Conservation (phyloP, 2,113 vertebrate genomes). For the Penelope pileata region DNA sequence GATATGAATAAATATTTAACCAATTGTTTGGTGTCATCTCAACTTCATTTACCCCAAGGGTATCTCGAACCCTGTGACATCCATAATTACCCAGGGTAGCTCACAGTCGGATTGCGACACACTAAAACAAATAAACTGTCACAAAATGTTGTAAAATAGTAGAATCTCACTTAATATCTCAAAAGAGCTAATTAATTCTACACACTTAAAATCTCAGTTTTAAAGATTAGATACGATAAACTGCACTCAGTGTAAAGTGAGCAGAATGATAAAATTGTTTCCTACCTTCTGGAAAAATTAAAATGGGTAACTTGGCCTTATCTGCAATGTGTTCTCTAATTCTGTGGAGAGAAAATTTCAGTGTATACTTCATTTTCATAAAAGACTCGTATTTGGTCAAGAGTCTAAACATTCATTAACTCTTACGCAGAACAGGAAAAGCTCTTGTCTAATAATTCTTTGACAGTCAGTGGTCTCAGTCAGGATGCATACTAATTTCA, state of each 20-base stretch:
- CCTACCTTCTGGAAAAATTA: constrained; percentile 97
- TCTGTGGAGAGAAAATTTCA: constrained; percentile 72
- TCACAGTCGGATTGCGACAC: background rate
- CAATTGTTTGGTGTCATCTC: background rate
- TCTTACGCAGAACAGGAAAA: background rate
- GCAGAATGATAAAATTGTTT: background rate
- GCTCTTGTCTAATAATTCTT: background rate
- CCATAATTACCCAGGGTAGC: background rate
- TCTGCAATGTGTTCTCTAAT: constrained; percentile 87
- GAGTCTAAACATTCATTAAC: background rate
- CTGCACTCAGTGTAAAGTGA: background rate
- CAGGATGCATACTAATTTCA: background rate
- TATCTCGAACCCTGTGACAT: background rate
- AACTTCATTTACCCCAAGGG: background rate
- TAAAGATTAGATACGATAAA: background rate
- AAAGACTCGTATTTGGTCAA: background rate
- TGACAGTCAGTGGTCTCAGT: background rate
- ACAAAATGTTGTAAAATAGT: background rate
- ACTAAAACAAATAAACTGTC: background rate
- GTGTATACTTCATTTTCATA: background rate
- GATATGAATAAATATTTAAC: background rate
- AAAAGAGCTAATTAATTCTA: background rate
- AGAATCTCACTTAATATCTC: background rate
- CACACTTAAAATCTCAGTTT: background rate
- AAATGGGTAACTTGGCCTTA: constrained; percentile 90